Conservation (phyloP, 1,140 invertebrate species). For the Phymorhynchus buccinoides region DNA sequence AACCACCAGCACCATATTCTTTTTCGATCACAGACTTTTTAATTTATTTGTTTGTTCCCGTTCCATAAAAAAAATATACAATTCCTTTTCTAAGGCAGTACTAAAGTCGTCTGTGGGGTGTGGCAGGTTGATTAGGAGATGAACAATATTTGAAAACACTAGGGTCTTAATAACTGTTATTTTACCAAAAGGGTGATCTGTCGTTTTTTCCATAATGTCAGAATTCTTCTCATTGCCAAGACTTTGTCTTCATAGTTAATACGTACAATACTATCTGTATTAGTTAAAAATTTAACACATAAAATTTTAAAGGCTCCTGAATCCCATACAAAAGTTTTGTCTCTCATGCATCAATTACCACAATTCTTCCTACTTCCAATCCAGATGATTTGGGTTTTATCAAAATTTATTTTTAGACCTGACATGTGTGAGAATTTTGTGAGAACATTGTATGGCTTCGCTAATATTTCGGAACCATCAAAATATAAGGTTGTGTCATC, state of each 20-base stretch:
- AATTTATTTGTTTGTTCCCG: not conserved
- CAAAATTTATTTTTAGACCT: not conserved
- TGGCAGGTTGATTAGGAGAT: not conserved
- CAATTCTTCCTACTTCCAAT: slow-evolving; percentile 6
- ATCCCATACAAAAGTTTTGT: slow-evolving; percentile 1
- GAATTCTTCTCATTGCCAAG: not conserved
- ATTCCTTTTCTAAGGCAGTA: too few relatives aligned
- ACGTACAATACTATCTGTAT: not conserved
- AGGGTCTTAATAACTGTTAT: slow-evolving; percentile 8
- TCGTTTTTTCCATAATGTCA: not conserved
- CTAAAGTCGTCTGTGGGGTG: not conserved
- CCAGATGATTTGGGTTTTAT: slow-evolving; percentile 20
- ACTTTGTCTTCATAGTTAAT: slow-evolving; percentile 29
- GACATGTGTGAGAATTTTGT: not conserved
- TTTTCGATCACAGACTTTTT: not conserved
- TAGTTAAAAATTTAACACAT: slow-evolving; percentile 15
- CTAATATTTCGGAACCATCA: slow-evolving; percentile 24
- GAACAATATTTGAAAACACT: not conserved
- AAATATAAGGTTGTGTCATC: slow-evolving; percentile 37
- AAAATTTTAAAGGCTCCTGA: slow-evolving; percentile 14
- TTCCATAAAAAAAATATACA: not conserved
- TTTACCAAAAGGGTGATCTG: slow-evolving; percentile 4
- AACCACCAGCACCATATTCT: not conserved
- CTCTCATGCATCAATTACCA: too few relatives aligned
- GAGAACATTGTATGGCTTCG: not conserved